Evolutionary conservation across 30 jellyfish, hydroid and myxozoan genomes (phyloP), one percentile per base, ranked within the genome.

Genomic region (Rhopilema esculentum): DNA sequence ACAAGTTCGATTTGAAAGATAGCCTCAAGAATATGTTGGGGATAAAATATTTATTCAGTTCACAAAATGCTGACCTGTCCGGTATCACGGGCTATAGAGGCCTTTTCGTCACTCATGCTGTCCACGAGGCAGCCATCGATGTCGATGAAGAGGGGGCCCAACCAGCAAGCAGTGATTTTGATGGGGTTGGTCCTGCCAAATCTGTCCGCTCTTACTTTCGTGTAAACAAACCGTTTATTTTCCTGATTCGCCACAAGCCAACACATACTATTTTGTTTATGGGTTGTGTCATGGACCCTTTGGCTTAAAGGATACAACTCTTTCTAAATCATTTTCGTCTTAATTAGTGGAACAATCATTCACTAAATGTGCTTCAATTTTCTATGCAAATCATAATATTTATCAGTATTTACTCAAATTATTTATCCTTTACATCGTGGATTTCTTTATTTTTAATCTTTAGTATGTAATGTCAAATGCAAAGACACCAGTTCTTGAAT

Each of bases 61-160:
- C 62, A n/a, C 26, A 48, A 26, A 61, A 22, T 16, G 97, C 97
- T 4, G 93, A 89, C 73, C 90, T 89, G 23, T 80, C 97, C 4
- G 97, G 97, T 25, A 89, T 89, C 23, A 68, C 83, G 1, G 97
- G 91, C 74, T 74, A 81, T 80, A 81, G 82, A 65, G 88, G 90
- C 33, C 25, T 89, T 89, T 89, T 23, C 50, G 97, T 89, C 22
- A 52, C 90, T 22, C 50, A 68, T 22, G 91, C 85, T 0, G 57
- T 74, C 15, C 97, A 89, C 75, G 81, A 81, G 81, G 89, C 97
- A 1, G 83, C 49, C 75, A 67, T 89, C 51, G 76, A 51, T 17
- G 97, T 89, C 30, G 86, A 89, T 68, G 97, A 89, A 65, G 90
- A 81, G 28, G 97, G 97, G 32, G 83, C 97, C 8, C 90, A 81